A percentile compares a stretch with the other conserved stretches of the same genome.
phyloP scores from a whole-genome alignment of 2,888 invertebrate species.

The Cenopis cana region DNA sequence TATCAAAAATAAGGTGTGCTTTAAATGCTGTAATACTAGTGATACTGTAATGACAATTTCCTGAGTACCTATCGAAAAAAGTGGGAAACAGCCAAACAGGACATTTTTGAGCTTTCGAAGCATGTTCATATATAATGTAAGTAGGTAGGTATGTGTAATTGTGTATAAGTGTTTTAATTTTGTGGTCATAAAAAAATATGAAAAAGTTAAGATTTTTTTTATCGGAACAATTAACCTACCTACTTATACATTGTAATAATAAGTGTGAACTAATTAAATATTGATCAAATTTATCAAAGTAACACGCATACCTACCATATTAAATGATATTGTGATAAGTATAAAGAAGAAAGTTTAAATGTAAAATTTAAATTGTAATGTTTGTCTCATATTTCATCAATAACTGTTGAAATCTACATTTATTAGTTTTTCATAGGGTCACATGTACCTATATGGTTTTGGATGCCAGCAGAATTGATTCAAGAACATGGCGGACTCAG shows the following conservation, averaged over 20 bases:
- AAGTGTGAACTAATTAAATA: too few species aligned
- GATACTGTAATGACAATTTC: slow-evolving; percentile 7
- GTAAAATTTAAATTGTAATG: not conserved
- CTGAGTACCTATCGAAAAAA: not conserved
- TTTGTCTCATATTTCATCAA: too few species aligned
- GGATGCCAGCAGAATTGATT: too few species aligned
- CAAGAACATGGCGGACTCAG: too few species aligned
- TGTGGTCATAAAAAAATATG: not conserved
- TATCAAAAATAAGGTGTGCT: slow-evolving; percentile 51
- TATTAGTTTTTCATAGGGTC: too few species aligned
- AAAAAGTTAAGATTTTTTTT: not conserved
- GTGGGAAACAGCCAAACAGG: not conserved
- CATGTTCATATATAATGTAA: too few species aligned
- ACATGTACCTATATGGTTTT: too few species aligned
- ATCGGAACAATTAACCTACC: not conserved
- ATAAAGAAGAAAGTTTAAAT: not conserved
- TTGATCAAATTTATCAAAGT: not conserved
- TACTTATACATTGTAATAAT: not conserved
- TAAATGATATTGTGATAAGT: not conserved
- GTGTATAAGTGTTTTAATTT: not conserved
- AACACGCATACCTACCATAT: not conserved
- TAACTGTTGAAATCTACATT: too few species aligned
- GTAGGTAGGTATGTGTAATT: too few species aligned
- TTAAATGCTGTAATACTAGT: slow-evolving; percentile 47
- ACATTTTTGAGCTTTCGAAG: not conserved